Evolutionary conservation across 2,888 invertebrate species (phyloP), one percentile per base, ranked within the genome.

Genomic region (Cyaniris semiargus): DNA sequence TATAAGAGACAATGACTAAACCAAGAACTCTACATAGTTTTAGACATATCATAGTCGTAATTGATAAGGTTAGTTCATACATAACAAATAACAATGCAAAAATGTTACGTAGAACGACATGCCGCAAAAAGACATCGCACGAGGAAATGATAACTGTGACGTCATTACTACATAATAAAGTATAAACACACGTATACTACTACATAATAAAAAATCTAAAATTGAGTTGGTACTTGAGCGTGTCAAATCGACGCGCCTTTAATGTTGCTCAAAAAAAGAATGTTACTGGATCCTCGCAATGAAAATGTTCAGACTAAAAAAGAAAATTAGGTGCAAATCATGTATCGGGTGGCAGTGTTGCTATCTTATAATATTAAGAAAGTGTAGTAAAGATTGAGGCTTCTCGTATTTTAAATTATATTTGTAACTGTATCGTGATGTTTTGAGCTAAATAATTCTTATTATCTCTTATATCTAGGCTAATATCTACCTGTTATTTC

Each of bases 401-500:
- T 34, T 34, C 34, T 34, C 34, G 34, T 8, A 34, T 34, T 34
- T 7, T 34, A 34, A 34, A 34, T 34, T 34, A 60, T 23, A 23
- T 60, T 66, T 66, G 27, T 66, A 66, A 66, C 27, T 66, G 66
- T 66, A 18, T 66, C 27, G 18, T 15, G 27, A 66, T 31, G 15
- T 66, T 15, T 58, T 60, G 60, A 23, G 60, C 21, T 66, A 66
- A 31, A 31, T 66, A 27, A 66, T 27, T 66, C 21, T 13, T 23
- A 13, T 13, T 27, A 66, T 15, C 66, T 66, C 5, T 15, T 31
- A 66, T 15, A 66, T 66, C 27, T 66, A 18, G 66, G 66, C 31
- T 66, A 66, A 27, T 66, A 15, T 66, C 27, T 66, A 66, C 13
- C 27, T 31, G 66, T 66, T 66, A 27, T 70, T 70, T 70, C n/a